Evolutionary conservation across 2,888 invertebrate genomes (phyloP).

Genomic region (Erebia ligea): DNA sequence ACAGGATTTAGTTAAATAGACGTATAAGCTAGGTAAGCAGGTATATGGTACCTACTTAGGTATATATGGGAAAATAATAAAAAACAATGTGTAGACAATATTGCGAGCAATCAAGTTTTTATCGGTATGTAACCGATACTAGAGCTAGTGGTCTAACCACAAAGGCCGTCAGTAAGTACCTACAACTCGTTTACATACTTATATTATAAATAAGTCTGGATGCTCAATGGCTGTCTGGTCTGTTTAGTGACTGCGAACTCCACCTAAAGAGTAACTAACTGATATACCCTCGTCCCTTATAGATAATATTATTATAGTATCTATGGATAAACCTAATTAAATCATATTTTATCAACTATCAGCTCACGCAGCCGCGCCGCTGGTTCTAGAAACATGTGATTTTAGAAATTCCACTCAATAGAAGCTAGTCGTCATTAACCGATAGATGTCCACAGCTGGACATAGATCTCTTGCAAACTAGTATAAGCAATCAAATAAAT

Average conservation of each 20-base stretch:
- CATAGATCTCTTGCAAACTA: too few species aligned
- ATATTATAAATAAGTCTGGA: slow-evolving; percentile 1
- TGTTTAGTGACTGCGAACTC: neutral
- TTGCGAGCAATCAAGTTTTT: slow-evolving; percentile 8
- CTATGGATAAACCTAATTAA: too few species aligned
- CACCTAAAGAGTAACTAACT: neutral
- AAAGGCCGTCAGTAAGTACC: neutral
- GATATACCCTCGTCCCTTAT: too few species aligned
- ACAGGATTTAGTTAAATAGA: neutral
- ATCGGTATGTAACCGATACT: slow-evolving; percentile 9
- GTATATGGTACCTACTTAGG: neutral
- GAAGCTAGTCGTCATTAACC: too few species aligned
- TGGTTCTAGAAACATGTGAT: too few species aligned
- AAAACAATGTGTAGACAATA: slow-evolving; percentile 1
- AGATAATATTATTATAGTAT: too few species aligned
- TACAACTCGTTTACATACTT: too few species aligned
- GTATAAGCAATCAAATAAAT: too few species aligned
- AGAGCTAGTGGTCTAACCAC: slow-evolving; percentile 8
- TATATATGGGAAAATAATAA: neutral
- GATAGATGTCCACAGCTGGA: too few species aligned
- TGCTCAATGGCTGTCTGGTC: neutral
- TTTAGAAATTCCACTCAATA: too few species aligned
- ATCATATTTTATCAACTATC: too few species aligned
- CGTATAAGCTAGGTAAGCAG: neutral
- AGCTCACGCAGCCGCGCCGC: too few species aligned